phyloP scores from a whole-genome alignment of 2,888 invertebrate species.

The Acleris literana region DNA sequence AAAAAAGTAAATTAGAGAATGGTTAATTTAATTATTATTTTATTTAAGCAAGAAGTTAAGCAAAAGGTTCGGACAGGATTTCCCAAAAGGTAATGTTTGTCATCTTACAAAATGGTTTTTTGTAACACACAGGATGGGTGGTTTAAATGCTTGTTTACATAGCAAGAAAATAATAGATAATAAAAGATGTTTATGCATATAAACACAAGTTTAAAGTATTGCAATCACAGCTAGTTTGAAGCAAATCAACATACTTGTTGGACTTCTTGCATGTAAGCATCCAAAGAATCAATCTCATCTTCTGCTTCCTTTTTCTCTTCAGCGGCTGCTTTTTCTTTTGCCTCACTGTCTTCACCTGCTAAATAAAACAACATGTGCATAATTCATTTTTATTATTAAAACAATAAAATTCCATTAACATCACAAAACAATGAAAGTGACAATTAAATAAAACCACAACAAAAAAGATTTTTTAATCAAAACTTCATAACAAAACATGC shows the following conservation, averaged over 20 bases:
- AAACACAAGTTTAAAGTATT: too few species aligned
- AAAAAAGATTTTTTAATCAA: not conserved
- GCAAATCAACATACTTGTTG: conserved; percentile 72
- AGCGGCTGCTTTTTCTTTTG: conserved; percentile 76
- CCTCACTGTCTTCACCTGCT: conserved; percentile 80
- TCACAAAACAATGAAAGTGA: not conserved
- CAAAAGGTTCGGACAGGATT: too few species aligned
- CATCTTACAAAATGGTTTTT: too few species aligned
- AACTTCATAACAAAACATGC: not conserved
- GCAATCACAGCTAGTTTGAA: too few species aligned
- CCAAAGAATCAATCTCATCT: conserved; percentile 96
- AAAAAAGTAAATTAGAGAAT: too few species aligned
- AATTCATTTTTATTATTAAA: not conserved
- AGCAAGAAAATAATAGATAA: too few species aligned
- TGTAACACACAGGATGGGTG: too few species aligned
- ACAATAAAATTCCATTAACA: not conserved
- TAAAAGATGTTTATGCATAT: too few species aligned
- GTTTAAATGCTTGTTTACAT: too few species aligned
- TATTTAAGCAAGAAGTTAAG: too few species aligned
- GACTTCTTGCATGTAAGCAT: conserved; percentile 97
- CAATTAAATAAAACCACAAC: not conserved
- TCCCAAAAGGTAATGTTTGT: too few species aligned
- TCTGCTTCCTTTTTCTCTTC: conserved; percentile 79
- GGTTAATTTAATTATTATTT: too few species aligned
- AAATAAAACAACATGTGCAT: conserved; percentile 21